Evolutionary conservation across 2,113 vertebrate species (phyloP), one percentile per base, ranked within the genome.

Genomic region (Ia io): DNA sequence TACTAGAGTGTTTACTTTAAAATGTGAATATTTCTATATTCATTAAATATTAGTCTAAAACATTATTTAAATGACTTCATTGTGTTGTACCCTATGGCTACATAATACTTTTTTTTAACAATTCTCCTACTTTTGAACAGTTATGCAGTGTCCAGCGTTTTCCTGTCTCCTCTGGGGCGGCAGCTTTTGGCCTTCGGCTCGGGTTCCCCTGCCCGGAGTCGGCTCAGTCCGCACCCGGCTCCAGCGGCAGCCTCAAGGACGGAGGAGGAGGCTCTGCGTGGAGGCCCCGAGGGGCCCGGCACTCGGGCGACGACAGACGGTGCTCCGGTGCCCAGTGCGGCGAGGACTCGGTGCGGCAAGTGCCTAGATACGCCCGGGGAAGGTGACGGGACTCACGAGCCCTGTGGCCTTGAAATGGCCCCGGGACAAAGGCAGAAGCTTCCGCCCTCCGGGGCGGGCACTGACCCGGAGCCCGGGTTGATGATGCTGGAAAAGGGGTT

Each of bases 61-160:
- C 51, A 87, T 25, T n/a, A 71, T 6, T 61, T 70, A 70, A 28
- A 49, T 49, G 61, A 30, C 40, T 84, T 90, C 28, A 11, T 13
- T 76, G 44, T n/a, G 40, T 61, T 92, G 22, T n/a, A 23, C 76
- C 86, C 37, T 70, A 47, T 25, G 61, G 3, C 51, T 65, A 56
- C 69, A 35, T 49, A n/a, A 59, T 47, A 65, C 61, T 61, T 80
- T 89, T 22, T 22, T 70, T 85, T 28, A 92, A 49, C 5, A 32
- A 74, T 40, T 65, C 53, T 93, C n/a, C 69, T n/a, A n/a, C 20
- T 83, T 88, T 79, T 35, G 32, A 85, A 23, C 40, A 37, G 69
- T 40, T 70, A 10, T 61, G 12, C 30, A 9, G 1, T 32, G 32
- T 12, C 16, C 9, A 20, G 9, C 23, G 12, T 90, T 70, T 90